Evolutionary conservation across 2,797 vertebrate genomes (phyloP), one percentile per base, ranked within the genome.

Genomic region (Varecia variegata): DNA sequence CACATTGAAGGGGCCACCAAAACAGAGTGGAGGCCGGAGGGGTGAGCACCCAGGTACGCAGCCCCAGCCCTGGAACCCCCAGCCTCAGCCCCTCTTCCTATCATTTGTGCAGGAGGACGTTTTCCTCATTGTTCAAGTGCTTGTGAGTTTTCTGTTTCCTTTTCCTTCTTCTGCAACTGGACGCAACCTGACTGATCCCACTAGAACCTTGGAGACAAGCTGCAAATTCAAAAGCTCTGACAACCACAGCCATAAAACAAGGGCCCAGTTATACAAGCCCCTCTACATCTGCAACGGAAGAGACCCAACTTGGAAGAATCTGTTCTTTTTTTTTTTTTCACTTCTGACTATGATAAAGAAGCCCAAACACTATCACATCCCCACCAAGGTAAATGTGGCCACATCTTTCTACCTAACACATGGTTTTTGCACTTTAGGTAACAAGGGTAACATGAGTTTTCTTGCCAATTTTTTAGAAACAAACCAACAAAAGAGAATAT

Each of bases 391-490:
- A 54, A 91, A 27, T 0, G 0, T 3, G 21, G n/a, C 60, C 56
- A 6, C 3, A 21, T 25, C 56, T 35, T 71, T 70, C 23, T 27
- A 21, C 62, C 23, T 20, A 30, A 60, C 38, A 50, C 8, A 4
- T 10, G 38, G 20, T 35, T 76, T 60, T 27, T 15, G 17, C 27
- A 80, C 35, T 52, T 35, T 21, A 67, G 65, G 35, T 32, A 58
- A 52, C 65, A 60, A 90, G 27, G 62, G 27, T 35, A 70, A 90
- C 11, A 0, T 10, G 47, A 30, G 38, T 40, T 50, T 86, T 76
- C 91, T 20, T 74, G 60, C 30, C 73, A 68, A 6, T 32, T 71
- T 88, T 82, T 60, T 38, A 43, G 30, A 93, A 90, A 82, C 54
- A 89, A 92, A 60, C 45, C 27, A 67, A 25, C 32, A 82, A 35